These are phyloP conservation scores for Carassius gibelio DNA, from an alignment of 2,113 vertebrate genomes.

Conservation along the genomic window DNA sequence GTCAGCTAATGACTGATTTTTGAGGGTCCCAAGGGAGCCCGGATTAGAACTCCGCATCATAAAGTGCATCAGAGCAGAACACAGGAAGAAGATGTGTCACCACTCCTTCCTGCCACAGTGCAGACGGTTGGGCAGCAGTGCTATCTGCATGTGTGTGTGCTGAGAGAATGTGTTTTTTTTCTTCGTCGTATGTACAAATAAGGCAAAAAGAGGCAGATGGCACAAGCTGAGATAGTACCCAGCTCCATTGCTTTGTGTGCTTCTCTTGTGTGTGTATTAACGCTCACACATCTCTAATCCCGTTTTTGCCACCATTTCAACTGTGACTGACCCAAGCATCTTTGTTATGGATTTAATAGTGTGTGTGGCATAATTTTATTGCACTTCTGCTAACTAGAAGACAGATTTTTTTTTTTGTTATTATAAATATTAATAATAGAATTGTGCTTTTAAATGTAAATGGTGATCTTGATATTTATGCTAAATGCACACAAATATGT, in stretches of 20 bases:
- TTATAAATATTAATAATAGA: not conserved
- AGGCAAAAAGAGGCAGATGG: conserved; percentile 72
- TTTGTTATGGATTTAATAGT: conserved; percentile 2
- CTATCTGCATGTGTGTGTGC: conserved; percentile 32
- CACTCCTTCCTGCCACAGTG: conserved; percentile 70
- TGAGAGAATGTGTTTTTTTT: conserved; percentile 21
- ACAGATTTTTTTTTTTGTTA: not conserved
- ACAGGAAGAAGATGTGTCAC: conserved; percentile 69
- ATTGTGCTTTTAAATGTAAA: not conserved
- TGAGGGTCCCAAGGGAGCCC: conserved; percentile 29
- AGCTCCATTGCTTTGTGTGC: conserved; percentile 26
- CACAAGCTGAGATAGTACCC: conserved; percentile 53
- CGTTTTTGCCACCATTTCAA: conserved; percentile 28
- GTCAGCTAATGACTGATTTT: conserved; percentile 29
- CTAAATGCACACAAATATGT: not conserved
- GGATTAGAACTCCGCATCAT: conserved; percentile 14
- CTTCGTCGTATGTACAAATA: conserved; percentile 74
- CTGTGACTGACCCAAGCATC: not conserved
- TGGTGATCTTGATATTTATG: not conserved
- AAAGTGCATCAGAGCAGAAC: conserved; percentile 49
- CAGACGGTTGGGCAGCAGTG: conserved; percentile 39
- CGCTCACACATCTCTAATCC: conserved; percentile 12
- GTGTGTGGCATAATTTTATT: not conserved
- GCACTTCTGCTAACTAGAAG: not conserved
- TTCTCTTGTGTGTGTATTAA: conserved; percentile 19